Conservation (phyloP, 30 jellyfish, hydroid and myxozoan genomes). For the Aurelia sp. region DNA sequence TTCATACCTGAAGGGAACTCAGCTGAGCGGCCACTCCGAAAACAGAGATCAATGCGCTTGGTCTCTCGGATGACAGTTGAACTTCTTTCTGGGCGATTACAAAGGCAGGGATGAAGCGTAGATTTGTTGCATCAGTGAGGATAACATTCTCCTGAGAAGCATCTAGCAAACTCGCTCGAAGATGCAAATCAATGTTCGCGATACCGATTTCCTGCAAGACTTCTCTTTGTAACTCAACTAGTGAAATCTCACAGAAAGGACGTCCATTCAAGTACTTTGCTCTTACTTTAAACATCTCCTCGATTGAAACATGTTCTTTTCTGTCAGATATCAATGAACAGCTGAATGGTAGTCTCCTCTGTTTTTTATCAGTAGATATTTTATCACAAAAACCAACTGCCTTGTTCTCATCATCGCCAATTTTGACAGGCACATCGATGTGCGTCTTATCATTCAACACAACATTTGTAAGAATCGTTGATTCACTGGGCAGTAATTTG, state of each 20-base stretch:
- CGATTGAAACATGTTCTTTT: background rate
- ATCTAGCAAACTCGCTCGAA: too few relatives aligned
- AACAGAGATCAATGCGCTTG: background rate
- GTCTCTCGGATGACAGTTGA: too few relatives aligned
- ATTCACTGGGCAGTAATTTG: too few relatives aligned
- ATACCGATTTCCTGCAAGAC: slow-evolving; percentile 7
- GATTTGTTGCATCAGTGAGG: too few relatives aligned
- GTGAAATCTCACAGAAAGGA: slow-evolving; percentile 56
- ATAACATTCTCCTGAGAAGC: too few relatives aligned
- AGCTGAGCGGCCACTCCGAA: slow-evolving; percentile 21
- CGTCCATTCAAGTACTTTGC: slow-evolving; percentile 47
- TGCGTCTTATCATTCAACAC: too few relatives aligned
- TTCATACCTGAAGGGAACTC: slow-evolving; percentile 9
- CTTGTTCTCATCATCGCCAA: background rate
- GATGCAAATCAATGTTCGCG: background rate
- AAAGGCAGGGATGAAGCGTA: too few relatives aligned
- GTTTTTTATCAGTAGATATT: background rate
- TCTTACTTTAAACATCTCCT: slow-evolving; percentile 16
- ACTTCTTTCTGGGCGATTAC: too few relatives aligned
- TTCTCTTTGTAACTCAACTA: slow-evolving; percentile 1
- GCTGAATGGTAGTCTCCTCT: slow-evolving; percentile 18
- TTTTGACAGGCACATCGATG: slow-evolving; percentile 4
- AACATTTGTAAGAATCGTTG: too few relatives aligned
- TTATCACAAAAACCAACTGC: slow-evolving; percentile 15
- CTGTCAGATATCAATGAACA: slow-evolving; percentile 32